Evolutionary conservation across 1,140 invertebrate species (phyloP), one percentile per base, ranked within the genome.

Genomic region (Calephelis nemesis): DNA sequence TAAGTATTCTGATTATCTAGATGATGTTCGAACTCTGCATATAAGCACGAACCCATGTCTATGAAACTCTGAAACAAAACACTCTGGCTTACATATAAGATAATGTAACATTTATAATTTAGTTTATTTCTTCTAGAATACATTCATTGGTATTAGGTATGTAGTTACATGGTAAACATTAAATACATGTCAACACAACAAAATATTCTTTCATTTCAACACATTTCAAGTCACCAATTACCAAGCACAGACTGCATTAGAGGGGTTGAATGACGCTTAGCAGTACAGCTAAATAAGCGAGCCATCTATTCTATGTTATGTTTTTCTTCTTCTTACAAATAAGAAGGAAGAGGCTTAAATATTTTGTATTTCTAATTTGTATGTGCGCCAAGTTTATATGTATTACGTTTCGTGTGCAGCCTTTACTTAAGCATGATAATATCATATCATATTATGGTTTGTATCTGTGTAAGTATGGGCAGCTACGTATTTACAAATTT

Each of bases 181-280:
- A 91, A 91, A 88, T 87, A 91, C 88, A 89, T 91, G 88, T 87
- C 87, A 88, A 90, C 86, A 89, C 88, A 84, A 83, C 77, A 81
- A 87, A 81, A 71, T 84, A 84, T 78, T 89, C 85, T 91, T 89
- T 89, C 84, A 88, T 90, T 91, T 91, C 76, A 73, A 87, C 83
- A 90, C 85, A n/a, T n/a, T n/a, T n/a, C n/a, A n/a, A 39, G 78
- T 77, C 77, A 81, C 74, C 77, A 30, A 72, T 30, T 62, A 68
- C 47, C 45, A 42, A 50, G 62, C 45, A 69, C 68, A 69, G 50
- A 66, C 52, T 45, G 47, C 65, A 66, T n/a, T 30, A 19, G 12
- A 66, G 65, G 45, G 42, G 30, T 4, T 54, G 11, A 30, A 54
- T 39, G 39, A 30, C 54, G 54, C 30, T 39, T 19, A 19, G 15